Base-by-base conservation (phyloP, 2,797 vertebrate species). In the Ptychadena robeensis region DNA sequence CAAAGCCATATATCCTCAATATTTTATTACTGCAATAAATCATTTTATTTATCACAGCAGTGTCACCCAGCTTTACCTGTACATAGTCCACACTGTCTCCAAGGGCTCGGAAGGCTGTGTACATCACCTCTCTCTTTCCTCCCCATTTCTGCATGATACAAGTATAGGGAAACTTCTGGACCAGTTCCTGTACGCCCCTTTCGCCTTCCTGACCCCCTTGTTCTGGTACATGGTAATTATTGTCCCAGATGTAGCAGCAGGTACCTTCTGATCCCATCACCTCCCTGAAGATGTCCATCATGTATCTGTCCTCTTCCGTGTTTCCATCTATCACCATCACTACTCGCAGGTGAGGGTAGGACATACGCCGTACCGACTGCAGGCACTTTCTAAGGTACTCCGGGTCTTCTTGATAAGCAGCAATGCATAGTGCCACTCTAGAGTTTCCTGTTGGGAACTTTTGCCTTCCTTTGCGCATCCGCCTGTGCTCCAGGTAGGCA, bases 111-210 rank as follows among this genome's bases (percentile, higher is more conserved):
- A 99, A 99, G 78, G 98, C 98, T 0, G 97, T 99, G 93, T 98
- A 99, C 98, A 99, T 99, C 88, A 99, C 98, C 88, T 99, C 97
- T 34, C 97, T 91, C 89, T 99, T 99, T 34, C 98, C 97, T 1
- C 97, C 98, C 98, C 98, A 99, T 88, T 97, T 95, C 92, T 99
- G 98, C 93, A 99, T 97, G 91, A 99, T 89, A 82, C 98, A 99
- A 37, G 95, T 94, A 88, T 94, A 96, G 32, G 93, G 93, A 86
- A 91, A 95, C 85, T 90, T 44, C 32, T 91, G 93, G 73, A 97
- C 96, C 69, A 97, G 91, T 0, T 92, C 89, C 64, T 93, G 90
- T 37, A 98, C 94, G 0, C 85, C 93, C 1, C 89, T 90, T 63
- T 93, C 92, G 87, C 97, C 96, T 85, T 96, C 95, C 86, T 74